Percentiles rank a stretch among this genome's conserved stretches.
These are phyloP conservation scores for Setophaga petechia DNA, from an alignment of 2,113 vertebrate species.

Conservation along the genomic window DNA sequence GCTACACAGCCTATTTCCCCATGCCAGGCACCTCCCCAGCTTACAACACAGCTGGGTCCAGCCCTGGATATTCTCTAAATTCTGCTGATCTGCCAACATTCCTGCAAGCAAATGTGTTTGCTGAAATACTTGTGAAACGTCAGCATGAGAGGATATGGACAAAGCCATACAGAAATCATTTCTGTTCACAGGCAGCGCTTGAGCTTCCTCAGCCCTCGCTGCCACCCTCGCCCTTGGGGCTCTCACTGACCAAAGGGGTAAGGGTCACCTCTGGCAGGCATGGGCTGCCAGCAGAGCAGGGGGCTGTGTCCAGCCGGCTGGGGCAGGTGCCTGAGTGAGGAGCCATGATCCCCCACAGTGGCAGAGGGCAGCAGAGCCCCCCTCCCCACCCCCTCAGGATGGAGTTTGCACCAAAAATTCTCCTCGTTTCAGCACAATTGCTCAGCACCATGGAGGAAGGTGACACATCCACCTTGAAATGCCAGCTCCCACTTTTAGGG, in stretches of 20 bases:
- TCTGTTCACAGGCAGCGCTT: background rate
- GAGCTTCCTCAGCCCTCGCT: background rate
- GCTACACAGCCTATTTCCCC: background rate
- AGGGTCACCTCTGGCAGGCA: background rate
- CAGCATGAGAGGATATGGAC: background rate
- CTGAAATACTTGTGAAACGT: background rate
- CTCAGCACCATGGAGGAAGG: background rate
- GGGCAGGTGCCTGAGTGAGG: background rate
- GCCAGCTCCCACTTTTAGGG: background rate
- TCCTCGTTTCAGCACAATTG: fast-evolving
- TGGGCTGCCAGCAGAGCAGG: background rate
- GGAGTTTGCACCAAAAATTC: background rate
- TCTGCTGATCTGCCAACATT: background rate
- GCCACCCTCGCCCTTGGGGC: fast-evolving
- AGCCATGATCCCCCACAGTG: fast-evolving
- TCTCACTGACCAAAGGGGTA: fast-evolving
- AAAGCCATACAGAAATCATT: background rate
- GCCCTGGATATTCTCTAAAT: background rate
- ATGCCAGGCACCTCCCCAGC: background rate
- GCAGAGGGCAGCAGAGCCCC: background rate
- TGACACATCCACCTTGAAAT: fast-evolving
- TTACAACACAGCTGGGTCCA: background rate
- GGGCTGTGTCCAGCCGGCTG: fast-evolving
- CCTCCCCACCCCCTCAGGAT: fast-evolving
- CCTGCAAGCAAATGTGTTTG: background rate